A percentile compares a stretch with the other conserved stretches of the same genome.
Conservation (phyloP, 2,888 invertebrate species). For the Nomada ferruginata region DNA sequence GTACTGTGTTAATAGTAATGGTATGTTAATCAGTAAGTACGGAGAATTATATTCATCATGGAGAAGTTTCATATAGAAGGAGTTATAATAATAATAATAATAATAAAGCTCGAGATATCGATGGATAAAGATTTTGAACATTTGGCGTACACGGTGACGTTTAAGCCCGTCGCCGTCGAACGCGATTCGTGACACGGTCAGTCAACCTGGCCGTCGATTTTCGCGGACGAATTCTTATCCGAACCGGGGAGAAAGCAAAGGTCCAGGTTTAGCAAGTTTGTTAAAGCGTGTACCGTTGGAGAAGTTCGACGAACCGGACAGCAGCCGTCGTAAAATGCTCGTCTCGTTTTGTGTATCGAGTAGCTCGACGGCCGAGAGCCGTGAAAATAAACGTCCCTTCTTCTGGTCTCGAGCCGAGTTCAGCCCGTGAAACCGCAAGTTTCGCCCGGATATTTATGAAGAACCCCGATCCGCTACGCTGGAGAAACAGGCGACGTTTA, state of each 20-base stretch:
- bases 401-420: neutral
- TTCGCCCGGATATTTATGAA: slow-evolving; percentile 68
- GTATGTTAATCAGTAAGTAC: neutral
- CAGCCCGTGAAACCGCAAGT: slow-evolving; percentile 48
- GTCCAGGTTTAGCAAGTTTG: slow-evolving; percentile 54
- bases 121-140: neutral
- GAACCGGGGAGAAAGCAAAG: slow-evolving; percentile 54
- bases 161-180: neutral
- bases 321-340: slow-evolving; percentile 54
- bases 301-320: slow-evolving; percentile 55
- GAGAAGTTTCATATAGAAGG: neutral
- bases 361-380: slow-evolving; percentile 36
- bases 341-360: slow-evolving; percentile 55
- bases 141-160: too few species aligned
- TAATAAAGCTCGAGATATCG: neutral
- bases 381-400: slow-evolving; percentile 70
- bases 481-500: slow-evolving; percentile 71
- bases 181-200: slow-evolving; percentile 27
- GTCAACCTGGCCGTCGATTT: slow-evolving; percentile 11
- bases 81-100: too few species aligned
- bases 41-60: neutral
- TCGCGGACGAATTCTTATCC: slow-evolving; percentile 39
- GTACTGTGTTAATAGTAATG: neutral
- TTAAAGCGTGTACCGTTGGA: slow-evolving; percentile 29
- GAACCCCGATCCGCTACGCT: slow-evolving; percentile 53